phyloP scores from a whole-genome alignment of 1,140 invertebrate genomes.

The Atta texana region DNA sequence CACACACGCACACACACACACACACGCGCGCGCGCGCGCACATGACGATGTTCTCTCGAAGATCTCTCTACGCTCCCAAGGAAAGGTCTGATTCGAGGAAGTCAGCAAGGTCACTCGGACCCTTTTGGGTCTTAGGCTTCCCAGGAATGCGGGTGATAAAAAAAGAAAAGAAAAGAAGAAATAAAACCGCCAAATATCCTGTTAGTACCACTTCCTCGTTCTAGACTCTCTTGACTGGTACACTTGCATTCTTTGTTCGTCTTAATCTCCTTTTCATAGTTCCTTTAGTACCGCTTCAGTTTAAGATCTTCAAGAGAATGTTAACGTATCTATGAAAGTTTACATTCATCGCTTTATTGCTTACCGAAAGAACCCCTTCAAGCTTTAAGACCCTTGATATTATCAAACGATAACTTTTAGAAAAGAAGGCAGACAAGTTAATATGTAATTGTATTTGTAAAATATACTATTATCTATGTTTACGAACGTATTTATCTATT shows the following conservation, averaged over 20 bases:
- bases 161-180: constrained; percentile 40
- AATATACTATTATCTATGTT: background rate
- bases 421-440: background rate
- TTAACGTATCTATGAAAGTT: constrained; percentile 3
- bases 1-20: no score
- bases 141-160: constrained; percentile 67
- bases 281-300: constrained; percentile 1
- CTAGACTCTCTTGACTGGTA: constrained; percentile 56
- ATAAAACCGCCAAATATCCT: constrained; percentile 71
- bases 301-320: constrained; percentile 4
- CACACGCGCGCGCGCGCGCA: no score
- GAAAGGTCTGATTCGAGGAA: constrained; percentile 62
- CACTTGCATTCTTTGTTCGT: constrained; percentile 48
- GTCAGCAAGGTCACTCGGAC: constrained; percentile 73
- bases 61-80: constrained; percentile 7
- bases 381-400: background rate
- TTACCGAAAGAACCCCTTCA: background rate
- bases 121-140: constrained; percentile 67
- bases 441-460: background rate
- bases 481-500: background rate
- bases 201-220: constrained; percentile 77
- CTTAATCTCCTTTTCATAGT: background rate
- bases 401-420: no score
- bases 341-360: background rate
- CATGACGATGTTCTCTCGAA: background rate